These are phyloP conservation scores for Squalus acanthias DNA, from an alignment of 2,797 vertebrate genomes.

Conservation along the genomic window DNA sequence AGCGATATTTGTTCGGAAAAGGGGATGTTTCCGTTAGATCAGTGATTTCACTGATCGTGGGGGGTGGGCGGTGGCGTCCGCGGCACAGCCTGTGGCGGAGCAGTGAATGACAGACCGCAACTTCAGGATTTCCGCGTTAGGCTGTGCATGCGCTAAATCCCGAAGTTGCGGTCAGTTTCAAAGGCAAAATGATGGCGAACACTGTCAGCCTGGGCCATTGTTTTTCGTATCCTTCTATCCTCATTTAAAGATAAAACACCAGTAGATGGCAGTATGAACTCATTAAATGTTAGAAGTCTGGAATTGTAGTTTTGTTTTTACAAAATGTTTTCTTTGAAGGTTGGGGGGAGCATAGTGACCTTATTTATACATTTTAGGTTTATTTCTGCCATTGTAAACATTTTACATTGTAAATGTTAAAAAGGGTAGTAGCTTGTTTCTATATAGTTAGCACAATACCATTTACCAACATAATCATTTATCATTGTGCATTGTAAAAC, in stretches of 20 bases:
- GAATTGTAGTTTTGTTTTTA: not conserved
- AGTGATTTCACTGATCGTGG: too few species aligned
- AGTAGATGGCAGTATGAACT: conserved; percentile 35
- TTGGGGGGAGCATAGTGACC: not conserved
- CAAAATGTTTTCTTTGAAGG: not conserved
- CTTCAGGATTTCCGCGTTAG: too few species aligned
- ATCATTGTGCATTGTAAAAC: conserved; percentile 75
- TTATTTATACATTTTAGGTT: not conserved
- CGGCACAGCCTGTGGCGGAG: too few species aligned
- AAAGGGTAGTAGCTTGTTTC: not conserved
- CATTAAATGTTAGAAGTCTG: not conserved
- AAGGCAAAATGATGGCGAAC: too few species aligned
- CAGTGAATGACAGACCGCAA: too few species aligned
- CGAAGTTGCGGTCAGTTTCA: too few species aligned
- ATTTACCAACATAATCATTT: conserved; percentile 66
- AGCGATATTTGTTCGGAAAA: too few species aligned
- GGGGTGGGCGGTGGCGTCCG: too few species aligned
- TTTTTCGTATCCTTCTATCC: not conserved
- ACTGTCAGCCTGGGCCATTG: not conserved
- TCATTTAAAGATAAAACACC: not conserved
- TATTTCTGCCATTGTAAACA: not conserved
- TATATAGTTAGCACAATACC: conserved; percentile 44
- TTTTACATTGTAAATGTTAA: not conserved
- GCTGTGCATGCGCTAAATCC: too few species aligned
- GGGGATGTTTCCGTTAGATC: too few species aligned